Evolutionary conservation across 2,888 invertebrate genomes (phyloP).

Genomic region (Tigriopus californicus): DNA sequence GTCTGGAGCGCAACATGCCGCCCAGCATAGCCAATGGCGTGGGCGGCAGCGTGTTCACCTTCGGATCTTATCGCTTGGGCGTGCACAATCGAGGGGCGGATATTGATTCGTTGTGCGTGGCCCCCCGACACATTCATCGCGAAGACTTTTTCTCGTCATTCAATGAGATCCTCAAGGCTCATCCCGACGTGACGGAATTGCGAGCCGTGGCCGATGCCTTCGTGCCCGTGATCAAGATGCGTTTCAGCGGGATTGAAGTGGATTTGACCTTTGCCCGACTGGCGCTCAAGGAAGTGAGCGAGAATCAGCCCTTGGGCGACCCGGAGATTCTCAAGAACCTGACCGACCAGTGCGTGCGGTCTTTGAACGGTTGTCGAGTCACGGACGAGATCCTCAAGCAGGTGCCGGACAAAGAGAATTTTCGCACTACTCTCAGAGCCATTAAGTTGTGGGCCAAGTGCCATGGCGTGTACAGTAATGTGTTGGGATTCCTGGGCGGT

Average conservation of each 20-base stretch:
- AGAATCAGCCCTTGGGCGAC: conserved; percentile 56
- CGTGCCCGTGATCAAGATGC: conserved; percentile 98
- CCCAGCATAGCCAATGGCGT: conserved; percentile 37
- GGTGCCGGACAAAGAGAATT: conserved; percentile 86
- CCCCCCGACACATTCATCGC: conserved; percentile 82
- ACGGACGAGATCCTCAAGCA: conserved; percentile 92
- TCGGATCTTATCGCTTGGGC: conserved; percentile 80
- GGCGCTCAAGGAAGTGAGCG: conserved; percentile 44
- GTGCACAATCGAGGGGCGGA: conserved; percentile 96
- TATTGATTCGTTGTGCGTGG: conserved; percentile 95
- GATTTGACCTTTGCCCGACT: conserved; percentile 93
- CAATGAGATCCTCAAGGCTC: conserved; percentile 63
- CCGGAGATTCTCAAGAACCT: conserved; percentile 79
- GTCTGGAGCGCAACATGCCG: conserved; percentile 30
- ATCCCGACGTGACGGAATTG: conserved; percentile 7
- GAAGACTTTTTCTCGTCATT: conserved; percentile 90
- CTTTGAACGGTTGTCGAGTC: conserved; percentile 90
- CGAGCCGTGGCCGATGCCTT: conserved; percentile 89
- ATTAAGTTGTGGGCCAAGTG: conserved; percentile 98
- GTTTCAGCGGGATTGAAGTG: conserved; percentile 93
- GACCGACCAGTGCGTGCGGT: conserved; percentile 87
- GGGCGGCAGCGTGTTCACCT: conserved; percentile 97
- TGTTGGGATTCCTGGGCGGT: conserved; percentile 88
- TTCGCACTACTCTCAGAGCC: conserved; percentile 73
- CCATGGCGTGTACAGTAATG: conserved; percentile 95